Percentiles rank a stretch among this genome's conserved stretches.
Conservation (phyloP, 1,140 invertebrate species). For the Heliconius hermathena region DNA sequence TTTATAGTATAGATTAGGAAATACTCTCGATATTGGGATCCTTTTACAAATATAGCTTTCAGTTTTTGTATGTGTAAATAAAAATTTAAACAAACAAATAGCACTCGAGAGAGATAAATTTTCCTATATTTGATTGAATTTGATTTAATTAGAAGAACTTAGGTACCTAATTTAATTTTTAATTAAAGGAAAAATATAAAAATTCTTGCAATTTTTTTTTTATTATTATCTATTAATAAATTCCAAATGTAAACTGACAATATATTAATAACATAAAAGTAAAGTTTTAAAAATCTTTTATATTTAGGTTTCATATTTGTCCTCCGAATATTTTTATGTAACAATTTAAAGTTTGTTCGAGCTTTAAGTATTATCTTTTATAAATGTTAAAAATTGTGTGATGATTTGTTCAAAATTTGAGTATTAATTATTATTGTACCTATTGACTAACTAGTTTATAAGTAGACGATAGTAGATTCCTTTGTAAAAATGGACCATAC, state of each 20-base stretch:
- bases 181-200: neutral
- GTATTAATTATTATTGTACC: constrained; percentile 30
- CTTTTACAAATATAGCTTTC: constrained; percentile 26
- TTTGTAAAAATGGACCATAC: constrained; percentile 9
- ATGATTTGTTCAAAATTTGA: constrained; percentile 7
- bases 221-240: neutral
- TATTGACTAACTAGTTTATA: constrained; percentile 22
- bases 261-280: neutral
- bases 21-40: constrained; percentile 8
- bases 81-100: constrained; percentile 13
- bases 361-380: constrained; percentile 32
- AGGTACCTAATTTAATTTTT: neutral
- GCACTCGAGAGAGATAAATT: neutral
- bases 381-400: constrained; percentile 35
- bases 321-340: neutral
- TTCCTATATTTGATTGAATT: neutral
- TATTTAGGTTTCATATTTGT: neutral
- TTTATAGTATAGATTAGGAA: constrained; percentile 36
- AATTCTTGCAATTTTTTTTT: neutral
- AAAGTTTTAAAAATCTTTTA: neutral
- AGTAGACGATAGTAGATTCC: constrained; percentile 8
- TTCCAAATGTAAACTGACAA: neutral
- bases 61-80: constrained; percentile 14
- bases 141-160: too few species aligned
- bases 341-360: constrained; percentile 33